Conservation (phyloP, 2,888 invertebrate genomes). For the Anorthoa munda region DNA sequence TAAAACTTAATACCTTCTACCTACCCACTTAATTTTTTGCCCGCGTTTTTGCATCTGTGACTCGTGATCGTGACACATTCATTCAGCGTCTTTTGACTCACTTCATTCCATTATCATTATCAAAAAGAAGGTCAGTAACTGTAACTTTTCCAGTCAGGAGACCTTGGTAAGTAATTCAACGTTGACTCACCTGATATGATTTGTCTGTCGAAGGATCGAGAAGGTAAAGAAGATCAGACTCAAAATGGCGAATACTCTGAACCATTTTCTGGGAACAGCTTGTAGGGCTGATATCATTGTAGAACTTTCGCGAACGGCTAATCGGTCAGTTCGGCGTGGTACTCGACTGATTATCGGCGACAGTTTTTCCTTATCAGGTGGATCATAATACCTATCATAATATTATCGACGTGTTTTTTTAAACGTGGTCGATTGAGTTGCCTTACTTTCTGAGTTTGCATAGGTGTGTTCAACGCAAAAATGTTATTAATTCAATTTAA, state of each 20-base stretch:
- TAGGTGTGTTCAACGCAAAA: constrained; percentile 37
- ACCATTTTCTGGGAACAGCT: constrained; percentile 73
- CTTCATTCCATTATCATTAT: constrained; percentile 8
- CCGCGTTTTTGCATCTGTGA: neutral
- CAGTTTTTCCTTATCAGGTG: constrained; percentile 35
- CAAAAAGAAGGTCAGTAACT: constrained; percentile 17
- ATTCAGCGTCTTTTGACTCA: neutral
- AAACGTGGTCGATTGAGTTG: constrained; percentile 32
- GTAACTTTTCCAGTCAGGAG: neutral
- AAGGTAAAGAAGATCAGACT: constrained; percentile 70
- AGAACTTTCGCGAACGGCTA: constrained; percentile 76
- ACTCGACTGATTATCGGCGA: constrained; percentile 41
- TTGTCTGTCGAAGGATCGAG: constrained; percentile 59
- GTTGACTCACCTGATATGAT: constrained; percentile 72
- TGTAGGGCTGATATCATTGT: constrained; percentile 74
- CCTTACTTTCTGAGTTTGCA: constrained; percentile 11
- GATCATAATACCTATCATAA: constrained; percentile 37
- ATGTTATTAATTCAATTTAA: neutral
- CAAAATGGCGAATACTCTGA: constrained; percentile 71
- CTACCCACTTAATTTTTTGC: neutral
- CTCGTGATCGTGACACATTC: neutral
- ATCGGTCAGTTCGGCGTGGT: constrained; percentile 45
- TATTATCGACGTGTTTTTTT: constrained; percentile 42
- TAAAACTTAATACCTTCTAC: neutral
- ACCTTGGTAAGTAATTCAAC: constrained; percentile 14